A percentile compares a stretch with the other conserved stretches of the same genome.
Conservation (phyloP, 2,797 vertebrate species). For the Octomys mimax region DNA sequence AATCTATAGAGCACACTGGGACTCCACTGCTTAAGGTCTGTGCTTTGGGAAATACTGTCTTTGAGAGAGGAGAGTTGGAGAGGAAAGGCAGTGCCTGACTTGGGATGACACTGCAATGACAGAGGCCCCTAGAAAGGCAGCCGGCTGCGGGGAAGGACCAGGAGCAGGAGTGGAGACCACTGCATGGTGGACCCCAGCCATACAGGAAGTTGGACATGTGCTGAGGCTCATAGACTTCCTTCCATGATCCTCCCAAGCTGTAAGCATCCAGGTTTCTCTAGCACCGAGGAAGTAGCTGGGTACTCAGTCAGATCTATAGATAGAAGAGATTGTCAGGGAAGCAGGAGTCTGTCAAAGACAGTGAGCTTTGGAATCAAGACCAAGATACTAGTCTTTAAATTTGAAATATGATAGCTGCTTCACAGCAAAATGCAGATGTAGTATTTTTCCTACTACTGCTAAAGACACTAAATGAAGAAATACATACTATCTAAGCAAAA, state of each 20-base stretch:
- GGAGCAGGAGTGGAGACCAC: background rate
- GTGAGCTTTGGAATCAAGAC: background rate
- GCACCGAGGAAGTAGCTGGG: background rate
- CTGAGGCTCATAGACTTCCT: background rate
- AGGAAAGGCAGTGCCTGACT: background rate
- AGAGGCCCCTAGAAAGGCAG: background rate
- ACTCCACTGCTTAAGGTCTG: background rate
- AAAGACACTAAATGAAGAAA: background rate
- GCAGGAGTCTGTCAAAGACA: background rate
- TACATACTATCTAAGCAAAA: background rate
- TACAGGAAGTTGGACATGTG: accelerated
- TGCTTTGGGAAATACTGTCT: background rate
- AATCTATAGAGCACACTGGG: background rate
- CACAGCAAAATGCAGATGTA: background rate
- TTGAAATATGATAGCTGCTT: background rate
- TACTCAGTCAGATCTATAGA: background rate
- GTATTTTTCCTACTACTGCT: background rate
- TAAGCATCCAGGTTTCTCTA: background rate
- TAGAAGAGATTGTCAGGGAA: background rate
- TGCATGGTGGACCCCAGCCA: accelerated
- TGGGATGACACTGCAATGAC: too few relatives aligned
- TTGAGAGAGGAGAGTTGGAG: background rate
- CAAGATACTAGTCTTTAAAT: too few relatives aligned
- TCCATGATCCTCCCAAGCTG: too few relatives aligned
- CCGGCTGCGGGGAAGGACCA: background rate